Evolutionary conservation across 2,888 invertebrate species (phyloP).

Genomic region (Eumerus sabulonum): DNA sequence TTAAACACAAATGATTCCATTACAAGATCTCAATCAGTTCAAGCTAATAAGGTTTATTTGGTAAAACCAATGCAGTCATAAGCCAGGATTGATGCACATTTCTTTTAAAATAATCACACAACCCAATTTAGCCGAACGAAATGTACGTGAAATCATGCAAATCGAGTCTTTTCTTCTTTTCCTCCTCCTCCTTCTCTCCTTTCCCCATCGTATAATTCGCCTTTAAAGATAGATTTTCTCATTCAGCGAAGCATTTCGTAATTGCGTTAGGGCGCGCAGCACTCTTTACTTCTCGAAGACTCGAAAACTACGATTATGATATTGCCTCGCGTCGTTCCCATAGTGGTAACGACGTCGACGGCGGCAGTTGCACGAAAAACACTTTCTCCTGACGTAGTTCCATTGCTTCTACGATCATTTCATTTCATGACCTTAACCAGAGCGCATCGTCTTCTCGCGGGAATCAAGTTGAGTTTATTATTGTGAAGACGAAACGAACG

Average conservation of each 20-base stretch:
- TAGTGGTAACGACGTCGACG: conserved; percentile 36
- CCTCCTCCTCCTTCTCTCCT: conserved; percentile 26
- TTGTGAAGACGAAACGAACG: conserved; percentile 8
- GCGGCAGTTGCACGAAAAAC: conserved; percentile 60
- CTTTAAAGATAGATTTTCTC: conserved; percentile 50
- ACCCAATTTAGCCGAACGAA: conserved; percentile 35
- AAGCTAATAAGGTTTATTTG: too few relatives aligned
- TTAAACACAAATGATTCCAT: too few relatives aligned
- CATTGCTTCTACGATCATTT: conserved; percentile 64
- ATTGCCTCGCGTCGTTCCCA: conserved; percentile 47
- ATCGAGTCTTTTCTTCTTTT: conserved; percentile 22
- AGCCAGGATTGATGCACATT: too few relatives aligned
- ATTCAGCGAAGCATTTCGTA: conserved; percentile 68
- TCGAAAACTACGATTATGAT: conserved; percentile 64
- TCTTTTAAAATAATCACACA: neutral
- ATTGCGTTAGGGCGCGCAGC: conserved; percentile 59
- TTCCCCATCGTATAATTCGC: neutral
- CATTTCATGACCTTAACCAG: conserved; percentile 66
- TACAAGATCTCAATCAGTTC: too few relatives aligned
- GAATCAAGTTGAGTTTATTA: conserved; percentile 1
- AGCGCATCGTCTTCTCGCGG: conserved; percentile 58
- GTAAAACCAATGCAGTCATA: too few relatives aligned
- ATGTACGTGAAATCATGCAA: conserved; percentile 45
- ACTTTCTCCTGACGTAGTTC: conserved; percentile 61
- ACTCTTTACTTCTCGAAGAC: conserved; percentile 62